A percentile compares a stretch with the other conserved stretches of the same genome.
These are phyloP conservation scores for Eubasilissa splendida DNA, from an alignment of 2,888 invertebrate genomes.

Conservation along the genomic window DNA sequence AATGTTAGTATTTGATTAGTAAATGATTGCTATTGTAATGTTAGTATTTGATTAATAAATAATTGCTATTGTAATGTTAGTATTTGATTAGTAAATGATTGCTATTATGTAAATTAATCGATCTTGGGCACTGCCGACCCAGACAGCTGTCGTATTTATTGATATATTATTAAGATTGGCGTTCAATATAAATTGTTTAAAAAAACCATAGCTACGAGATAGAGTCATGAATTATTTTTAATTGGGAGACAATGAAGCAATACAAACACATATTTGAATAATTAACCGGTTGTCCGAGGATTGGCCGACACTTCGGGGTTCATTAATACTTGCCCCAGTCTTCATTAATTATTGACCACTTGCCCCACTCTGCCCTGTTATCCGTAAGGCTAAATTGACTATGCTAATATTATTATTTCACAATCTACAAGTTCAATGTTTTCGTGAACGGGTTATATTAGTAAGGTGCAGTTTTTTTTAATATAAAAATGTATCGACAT, in stretches of 20 bases:
- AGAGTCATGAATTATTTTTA: slow-evolving; percentile 29
- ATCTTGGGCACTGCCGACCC: background rate
- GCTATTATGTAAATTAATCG: background rate
- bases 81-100: background rate
- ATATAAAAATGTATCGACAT: too few species aligned
- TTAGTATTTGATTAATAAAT: too few species aligned
- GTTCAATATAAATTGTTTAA: background rate
- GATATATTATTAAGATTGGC: slow-evolving; percentile 23
- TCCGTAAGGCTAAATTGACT: too few species aligned
- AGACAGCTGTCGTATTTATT: background rate
- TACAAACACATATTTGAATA: background rate
- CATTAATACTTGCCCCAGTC: too few species aligned
- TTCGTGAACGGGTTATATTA: too few species aligned
- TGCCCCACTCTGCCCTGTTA: background rate
- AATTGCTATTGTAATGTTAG: background rate
- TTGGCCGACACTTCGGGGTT: background rate
- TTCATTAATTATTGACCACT: slow-evolving; percentile 3
- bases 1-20: too few species aligned
- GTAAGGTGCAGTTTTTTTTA: too few species aligned
- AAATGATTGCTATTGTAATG: too few species aligned
- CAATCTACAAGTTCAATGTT: too few species aligned
- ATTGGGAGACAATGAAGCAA: slow-evolving; percentile 32
- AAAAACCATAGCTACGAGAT: background rate
- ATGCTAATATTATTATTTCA: too few species aligned
- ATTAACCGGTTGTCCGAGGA: slow-evolving; percentile 27